Evolutionary conservation across 2,113 vertebrate species (phyloP).

Genomic region (Lepisosteus osseus): DNA sequence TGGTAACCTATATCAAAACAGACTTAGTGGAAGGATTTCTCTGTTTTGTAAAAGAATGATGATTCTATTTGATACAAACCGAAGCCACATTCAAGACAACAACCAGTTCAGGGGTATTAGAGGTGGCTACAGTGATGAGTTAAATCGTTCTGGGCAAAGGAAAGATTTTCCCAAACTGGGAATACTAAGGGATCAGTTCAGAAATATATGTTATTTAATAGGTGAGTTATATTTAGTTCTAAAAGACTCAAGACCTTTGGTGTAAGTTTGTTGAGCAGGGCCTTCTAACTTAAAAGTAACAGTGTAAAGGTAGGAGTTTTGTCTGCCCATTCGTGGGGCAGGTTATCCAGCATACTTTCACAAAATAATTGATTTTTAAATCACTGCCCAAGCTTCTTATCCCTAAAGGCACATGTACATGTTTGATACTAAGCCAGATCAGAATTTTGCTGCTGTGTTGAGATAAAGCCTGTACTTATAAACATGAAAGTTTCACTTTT

Average conservation of each 20-base stretch:
- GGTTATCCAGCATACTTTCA: constrained; percentile 10
- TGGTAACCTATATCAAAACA: constrained; percentile 93
- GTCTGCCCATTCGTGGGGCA: background rate
- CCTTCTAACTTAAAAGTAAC: constrained; percentile 45
- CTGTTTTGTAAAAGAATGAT: constrained; percentile 93
- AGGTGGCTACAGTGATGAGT: constrained; percentile 48
- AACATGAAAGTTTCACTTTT: too few species aligned
- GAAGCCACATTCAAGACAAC: constrained; percentile 68
- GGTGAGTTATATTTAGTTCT: constrained; percentile 60
- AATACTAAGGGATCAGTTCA: constrained; percentile 51
- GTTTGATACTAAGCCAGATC: constrained; percentile 21
- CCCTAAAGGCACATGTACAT: constrained; percentile 1
- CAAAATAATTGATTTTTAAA: constrained; percentile 4
- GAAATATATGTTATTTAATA: constrained; percentile 61
- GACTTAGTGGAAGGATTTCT: constrained; percentile 90
- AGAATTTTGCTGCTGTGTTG: constrained; percentile 1
- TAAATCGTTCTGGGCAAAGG: constrained; percentile 44
- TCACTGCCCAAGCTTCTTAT: constrained; percentile 10
- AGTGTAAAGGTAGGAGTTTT: constrained; percentile 25
- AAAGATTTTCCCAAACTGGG: constrained; percentile 38
- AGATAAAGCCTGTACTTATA: too few species aligned
- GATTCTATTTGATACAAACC: constrained; percentile 89
- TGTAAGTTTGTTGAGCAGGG: constrained; percentile 41
- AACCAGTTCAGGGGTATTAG: constrained; percentile 58
- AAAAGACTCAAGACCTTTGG: constrained; percentile 39